Base-by-base conservation (phyloP, 2,797 vertebrate genomes). In the Acomys russatus region DNA sequence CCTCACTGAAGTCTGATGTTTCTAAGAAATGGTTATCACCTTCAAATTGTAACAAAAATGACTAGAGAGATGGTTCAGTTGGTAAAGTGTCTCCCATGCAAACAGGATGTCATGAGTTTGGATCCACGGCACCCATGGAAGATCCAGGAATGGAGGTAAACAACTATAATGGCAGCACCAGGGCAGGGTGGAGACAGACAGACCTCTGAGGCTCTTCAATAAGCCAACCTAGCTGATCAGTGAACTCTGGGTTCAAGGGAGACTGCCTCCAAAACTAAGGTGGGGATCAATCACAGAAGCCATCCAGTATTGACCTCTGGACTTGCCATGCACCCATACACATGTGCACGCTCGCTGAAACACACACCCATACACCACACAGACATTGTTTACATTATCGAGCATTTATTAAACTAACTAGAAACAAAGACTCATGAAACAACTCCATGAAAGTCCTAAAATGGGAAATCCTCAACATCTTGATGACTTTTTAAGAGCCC, bases 41-140 rank as follows among this genome's bases (percentile, higher is more conserved):
- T 91, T 86, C 79, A 68, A 97, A 90, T 25, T 35, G 11, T 92
- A 93, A 92, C 6, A 71, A 84, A 87, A 70, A 86, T 15, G 35
- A 3, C 59, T 86, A 51, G 78, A n/a, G 25, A 77, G 92, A 94
- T 4, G 71, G 28, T 44, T 88, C 64, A 54, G 79, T 23, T n/a
- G 33, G 23, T 12, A 56, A 88, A 30, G 51, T 59, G 3, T 85
- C 71, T 44, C 28, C 17, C 18, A 30, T 6, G 2, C n/a, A 61
- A 44, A 33, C 49, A 23, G 4, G 25, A 61, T 38, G 23, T 12
- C 86, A 59, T 33, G 54, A 38, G 9, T 44, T 61, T 30, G 22
- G 9, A 73, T 44, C 5, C 1, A 2, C 15, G 61, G 54, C 10
- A 44, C 23, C 25, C 86, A 44, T 73, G 30, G 44, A 74, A 59